These are phyloP conservation scores for Drosophila yooni DNA, from an alignment of 2,888 invertebrate species.

Conservation along the genomic window DNA sequence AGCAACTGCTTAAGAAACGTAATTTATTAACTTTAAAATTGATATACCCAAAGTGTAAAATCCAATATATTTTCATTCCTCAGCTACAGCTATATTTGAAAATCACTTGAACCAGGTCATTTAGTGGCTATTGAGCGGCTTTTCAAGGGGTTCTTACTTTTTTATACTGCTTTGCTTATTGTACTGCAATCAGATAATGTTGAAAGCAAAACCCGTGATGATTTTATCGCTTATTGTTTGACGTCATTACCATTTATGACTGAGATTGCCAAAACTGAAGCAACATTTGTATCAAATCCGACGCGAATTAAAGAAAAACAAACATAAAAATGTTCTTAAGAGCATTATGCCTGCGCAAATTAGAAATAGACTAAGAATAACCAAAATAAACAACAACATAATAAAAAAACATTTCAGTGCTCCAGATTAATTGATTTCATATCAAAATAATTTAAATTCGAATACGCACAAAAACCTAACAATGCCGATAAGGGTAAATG, in stretches of 20 bases:
- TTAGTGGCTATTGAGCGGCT: neutral
- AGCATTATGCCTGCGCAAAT: neutral
- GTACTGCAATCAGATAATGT: neutral
- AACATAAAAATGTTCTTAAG: neutral
- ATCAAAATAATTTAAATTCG: constrained; percentile 13
- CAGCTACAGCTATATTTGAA: neutral
- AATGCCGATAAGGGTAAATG: constrained; percentile 23
- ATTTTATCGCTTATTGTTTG: neutral
- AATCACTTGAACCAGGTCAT: neutral
- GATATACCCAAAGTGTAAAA: neutral
- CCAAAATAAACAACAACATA: neutral
- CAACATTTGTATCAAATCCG: constrained; percentile 6
- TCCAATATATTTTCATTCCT: neutral
- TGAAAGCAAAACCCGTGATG: neutral
- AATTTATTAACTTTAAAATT: neutral
- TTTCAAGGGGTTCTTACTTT: neutral
- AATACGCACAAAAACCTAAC: neutral
- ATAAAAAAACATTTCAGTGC: neutral
- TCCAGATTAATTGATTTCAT: constrained; percentile 22
- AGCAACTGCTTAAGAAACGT: too few species aligned
- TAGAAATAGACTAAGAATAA: neutral
- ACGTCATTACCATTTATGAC: constrained; percentile 1
- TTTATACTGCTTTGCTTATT: neutral
- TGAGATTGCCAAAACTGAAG: constrained; percentile 3
- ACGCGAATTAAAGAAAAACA: neutral